Evolutionary conservation across 92 coral and sea anemone species (phyloP).

Genomic region (Epizoanthus ramosus): DNA sequence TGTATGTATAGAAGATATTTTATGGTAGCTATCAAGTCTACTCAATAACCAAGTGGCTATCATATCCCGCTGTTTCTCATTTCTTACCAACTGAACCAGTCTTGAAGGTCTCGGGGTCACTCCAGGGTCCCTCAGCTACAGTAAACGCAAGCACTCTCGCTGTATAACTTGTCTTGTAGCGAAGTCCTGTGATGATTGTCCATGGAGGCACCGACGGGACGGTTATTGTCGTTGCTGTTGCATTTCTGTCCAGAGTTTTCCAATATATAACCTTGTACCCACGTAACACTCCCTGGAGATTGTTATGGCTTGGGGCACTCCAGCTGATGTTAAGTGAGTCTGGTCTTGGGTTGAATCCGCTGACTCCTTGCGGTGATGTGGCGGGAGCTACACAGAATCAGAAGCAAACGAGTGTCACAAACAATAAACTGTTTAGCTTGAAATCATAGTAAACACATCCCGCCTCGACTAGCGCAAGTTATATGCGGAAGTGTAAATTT

Average conservation of each 20-base stretch:
- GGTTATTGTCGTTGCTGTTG: background rate
- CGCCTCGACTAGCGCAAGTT: too few species aligned
- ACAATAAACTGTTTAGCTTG: too few species aligned
- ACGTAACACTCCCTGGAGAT: background rate
- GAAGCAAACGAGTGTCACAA: background rate
- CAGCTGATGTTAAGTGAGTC: conserved; percentile 9
- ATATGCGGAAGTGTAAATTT: too few species aligned
- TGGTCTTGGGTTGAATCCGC: background rate
- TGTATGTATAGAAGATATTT: too few species aligned
- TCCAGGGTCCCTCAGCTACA: conserved; percentile 1
- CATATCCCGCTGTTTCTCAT: background rate
- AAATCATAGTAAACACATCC: too few species aligned
- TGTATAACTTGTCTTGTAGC: background rate
- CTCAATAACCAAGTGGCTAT: too few species aligned
- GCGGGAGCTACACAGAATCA: background rate
- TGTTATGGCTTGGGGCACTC: background rate
- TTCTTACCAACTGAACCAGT: conserved; percentile 11
- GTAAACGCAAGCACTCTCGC: conserved; percentile 15
- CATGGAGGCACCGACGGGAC: conserved; percentile 10
- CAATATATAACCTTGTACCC: too few species aligned
- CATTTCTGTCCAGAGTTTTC: too few species aligned
- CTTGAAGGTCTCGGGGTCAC: background rate
- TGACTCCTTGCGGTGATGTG: background rate
- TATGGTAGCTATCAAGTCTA: too few species aligned
- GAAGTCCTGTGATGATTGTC: background rate